Base-by-base conservation (phyloP, 2,888 invertebrate species). In the Ephialtes manifestator region DNA sequence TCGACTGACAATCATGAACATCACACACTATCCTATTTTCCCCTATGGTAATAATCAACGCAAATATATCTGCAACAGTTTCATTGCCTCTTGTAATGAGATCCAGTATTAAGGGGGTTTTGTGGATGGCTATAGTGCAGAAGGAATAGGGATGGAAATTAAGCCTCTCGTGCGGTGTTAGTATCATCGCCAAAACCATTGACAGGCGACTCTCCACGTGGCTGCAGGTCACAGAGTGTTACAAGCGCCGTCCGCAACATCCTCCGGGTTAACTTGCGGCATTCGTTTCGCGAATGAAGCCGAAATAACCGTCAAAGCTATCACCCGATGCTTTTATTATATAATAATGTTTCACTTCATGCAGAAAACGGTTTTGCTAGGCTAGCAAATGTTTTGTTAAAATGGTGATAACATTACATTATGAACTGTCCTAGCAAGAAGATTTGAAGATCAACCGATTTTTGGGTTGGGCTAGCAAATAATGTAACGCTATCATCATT, bases 271-370 rank as follows among this genome's bases (percentile, higher is more conserved):
- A 71, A 72, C 72, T 70, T 63, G 2, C 48, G 63, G 35, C 74
- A 55, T n/a, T 43, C 72, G 67, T 80, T 74, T 13, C 55, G 43
- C 51, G 85, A 72, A 76, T 79, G 85, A 82, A 58, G 46, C 28
- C n/a, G n/a, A n/a, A n/a, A 87, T 89, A 90, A 90, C 90, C 92
- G 91, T 94, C 94, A 93, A 94, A 94, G 94, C 92, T 91, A 92
- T 92, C 91, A 93, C 94, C 94, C 91, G 93, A 93, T 93, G 94
- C 93, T 94, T 92, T n/a, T n/a, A n/a, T n/a, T n/a, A n/a, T n/a
- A n/a, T n/a, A n/a, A n/a, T n/a, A n/a, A n/a, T n/a, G n/a, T n/a
- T n/a, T n/a, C n/a, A n/a, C n/a, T n/a, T n/a, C n/a, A n/a, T n/a
- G n/a, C n/a, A n/a, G n/a, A n/a, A n/a, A n/a, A n/a, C n/a, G n/a